A percentile compares a stretch with the other conserved stretches of the same genome.
phyloP scores from a whole-genome alignment of 2,888 invertebrate genomes.

The Drosophila sordidula region DNA sequence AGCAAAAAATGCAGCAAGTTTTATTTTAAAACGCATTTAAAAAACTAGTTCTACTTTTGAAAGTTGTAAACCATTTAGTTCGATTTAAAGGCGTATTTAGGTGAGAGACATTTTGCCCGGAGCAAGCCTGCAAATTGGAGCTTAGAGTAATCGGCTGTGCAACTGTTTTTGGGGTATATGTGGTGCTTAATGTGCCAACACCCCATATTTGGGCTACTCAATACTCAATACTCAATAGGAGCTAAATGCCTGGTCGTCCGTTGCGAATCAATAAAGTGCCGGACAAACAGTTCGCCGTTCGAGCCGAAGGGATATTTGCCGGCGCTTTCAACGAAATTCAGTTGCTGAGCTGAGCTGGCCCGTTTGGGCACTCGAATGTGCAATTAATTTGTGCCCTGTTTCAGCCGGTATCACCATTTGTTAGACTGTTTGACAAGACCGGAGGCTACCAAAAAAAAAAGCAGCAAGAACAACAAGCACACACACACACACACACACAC shows the following conservation, averaged over 20 bases:
- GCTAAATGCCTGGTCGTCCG: background rate
- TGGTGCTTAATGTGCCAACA: background rate
- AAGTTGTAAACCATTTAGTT: background rate
- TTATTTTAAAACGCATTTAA: too few species aligned
- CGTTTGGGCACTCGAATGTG: slow-evolving; percentile 32
- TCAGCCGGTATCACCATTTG: slow-evolving; percentile 33
- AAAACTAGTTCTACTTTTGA: too few species aligned
- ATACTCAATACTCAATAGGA: background rate
- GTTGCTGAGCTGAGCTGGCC: slow-evolving; percentile 3
- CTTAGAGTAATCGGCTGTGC: slow-evolving; percentile 2
- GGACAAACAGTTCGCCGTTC: slow-evolving; percentile 33
- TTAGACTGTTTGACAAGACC: slow-evolving; percentile 45
- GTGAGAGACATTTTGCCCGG: background rate
- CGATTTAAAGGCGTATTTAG: background rate
- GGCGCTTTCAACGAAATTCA: background rate
- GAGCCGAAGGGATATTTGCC: slow-evolving; percentile 18
- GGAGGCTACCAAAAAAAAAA: slow-evolving; percentile 6
- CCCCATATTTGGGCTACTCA: background rate
- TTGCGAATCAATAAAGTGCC: slow-evolving; percentile 43
- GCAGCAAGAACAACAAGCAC: slow-evolving; percentile 7
- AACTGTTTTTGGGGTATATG: slow-evolving; percentile 4
- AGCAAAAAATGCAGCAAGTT: too few species aligned
- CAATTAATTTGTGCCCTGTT: slow-evolving; percentile 39
- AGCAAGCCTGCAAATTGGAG: background rate
- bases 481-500: background rate